Conservation (phyloP, 2,797 vertebrate species). For the Dallia pectoralis region DNA sequence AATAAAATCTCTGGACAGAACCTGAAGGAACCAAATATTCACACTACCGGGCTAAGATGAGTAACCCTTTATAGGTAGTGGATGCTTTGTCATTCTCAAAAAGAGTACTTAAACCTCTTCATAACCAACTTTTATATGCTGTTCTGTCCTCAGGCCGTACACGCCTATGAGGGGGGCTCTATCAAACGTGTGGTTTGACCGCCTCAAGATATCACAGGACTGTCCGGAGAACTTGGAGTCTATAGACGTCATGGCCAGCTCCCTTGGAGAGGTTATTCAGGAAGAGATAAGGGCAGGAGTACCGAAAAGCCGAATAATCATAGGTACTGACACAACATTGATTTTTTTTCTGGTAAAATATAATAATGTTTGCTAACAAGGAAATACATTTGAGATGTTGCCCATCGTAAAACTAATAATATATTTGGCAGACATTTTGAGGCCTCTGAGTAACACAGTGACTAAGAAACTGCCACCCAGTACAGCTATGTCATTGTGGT, state of each 20-base stretch:
- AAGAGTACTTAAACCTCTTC: background rate
- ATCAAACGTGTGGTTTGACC: conserved; percentile 89
- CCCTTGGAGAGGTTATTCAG: conserved; percentile 75
- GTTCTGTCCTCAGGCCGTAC: conserved; percentile 76
- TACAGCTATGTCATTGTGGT: too few species aligned
- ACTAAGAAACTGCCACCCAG: too few species aligned
- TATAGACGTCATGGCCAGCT: conserved; percentile 77
- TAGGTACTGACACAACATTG: conserved; percentile 74
- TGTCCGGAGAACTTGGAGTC: conserved; percentile 84
- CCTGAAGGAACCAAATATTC: background rate
- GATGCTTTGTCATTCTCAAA: background rate
- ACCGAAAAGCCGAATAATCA: conserved; percentile 78
- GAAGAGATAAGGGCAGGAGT: conserved; percentile 80
- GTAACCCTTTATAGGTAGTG: background rate
- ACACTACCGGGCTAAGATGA: background rate
- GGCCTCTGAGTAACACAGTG: too few species aligned
- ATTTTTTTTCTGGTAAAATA: too few species aligned
- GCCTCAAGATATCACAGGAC: conserved; percentile 80
- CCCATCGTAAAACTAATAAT: too few species aligned
- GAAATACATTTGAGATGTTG: too few species aligned
- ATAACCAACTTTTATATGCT: conserved; percentile 5
- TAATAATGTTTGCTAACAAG: too few species aligned
- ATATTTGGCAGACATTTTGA: too few species aligned
- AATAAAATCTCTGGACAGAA: background rate
- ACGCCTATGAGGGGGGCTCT: conserved; percentile 79